phyloP scores from a whole-genome alignment of 2,888 invertebrate species.

The Dynastes hyllus region DNA sequence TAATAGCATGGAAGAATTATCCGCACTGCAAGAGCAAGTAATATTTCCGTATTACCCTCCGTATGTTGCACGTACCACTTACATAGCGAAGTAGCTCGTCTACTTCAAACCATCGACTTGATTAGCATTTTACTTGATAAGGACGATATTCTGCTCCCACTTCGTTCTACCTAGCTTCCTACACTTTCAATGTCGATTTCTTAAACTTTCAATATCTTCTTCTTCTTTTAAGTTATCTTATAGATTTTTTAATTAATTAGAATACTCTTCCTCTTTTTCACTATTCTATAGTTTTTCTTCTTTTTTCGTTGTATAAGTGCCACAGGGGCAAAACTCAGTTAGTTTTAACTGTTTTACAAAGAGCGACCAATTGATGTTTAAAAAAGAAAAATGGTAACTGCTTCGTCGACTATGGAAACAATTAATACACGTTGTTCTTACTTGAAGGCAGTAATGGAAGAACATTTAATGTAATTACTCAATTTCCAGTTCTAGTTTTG shows the following conservation, averaged over 20 bases:
- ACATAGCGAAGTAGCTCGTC: neutral
- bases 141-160: conserved; percentile 3
- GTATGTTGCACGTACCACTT: conserved; percentile 10
- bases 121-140: conserved; percentile 21
- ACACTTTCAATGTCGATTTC: neutral
- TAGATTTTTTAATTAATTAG: conserved; percentile 21
- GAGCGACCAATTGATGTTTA: neutral
- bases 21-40: neutral
- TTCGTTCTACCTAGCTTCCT: neutral
- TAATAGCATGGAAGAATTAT: conserved; percentile 12
- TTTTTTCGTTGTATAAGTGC: neutral
- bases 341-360: conserved; percentile 18
- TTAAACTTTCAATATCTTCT: neutral
- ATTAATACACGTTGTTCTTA: too few relatives aligned
- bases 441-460: too few relatives aligned
- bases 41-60: conserved; percentile 12
- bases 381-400: too few relatives aligned
- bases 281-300: neutral
- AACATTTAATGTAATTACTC: too few relatives aligned
- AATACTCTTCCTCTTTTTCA: neutral
- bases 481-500: too few relatives aligned
- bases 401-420: too few relatives aligned
- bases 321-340: neutral
- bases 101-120: conserved; percentile 23
- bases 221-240: conserved; percentile 6